Conservation (phyloP, 2,113 vertebrate genomes). For the Gulo gulo region DNA sequence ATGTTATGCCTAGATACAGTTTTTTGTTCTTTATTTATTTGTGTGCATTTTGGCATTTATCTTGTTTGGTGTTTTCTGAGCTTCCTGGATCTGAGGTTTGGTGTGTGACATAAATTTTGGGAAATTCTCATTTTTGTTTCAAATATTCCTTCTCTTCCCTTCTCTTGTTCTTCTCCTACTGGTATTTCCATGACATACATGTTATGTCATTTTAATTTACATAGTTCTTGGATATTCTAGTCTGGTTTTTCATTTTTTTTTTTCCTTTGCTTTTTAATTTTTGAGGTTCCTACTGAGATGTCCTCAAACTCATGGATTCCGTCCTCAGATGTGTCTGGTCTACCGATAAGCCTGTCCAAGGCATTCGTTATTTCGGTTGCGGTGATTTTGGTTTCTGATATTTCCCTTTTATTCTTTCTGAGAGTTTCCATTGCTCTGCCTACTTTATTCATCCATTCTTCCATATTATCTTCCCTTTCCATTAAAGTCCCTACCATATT, state of each 20-base stretch:
- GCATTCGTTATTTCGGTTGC: not conserved
- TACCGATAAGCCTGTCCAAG: not conserved
- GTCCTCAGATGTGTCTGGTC: not conserved
- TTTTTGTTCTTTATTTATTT: not conserved
- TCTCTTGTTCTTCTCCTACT: not conserved
- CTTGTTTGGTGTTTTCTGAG: not conserved
- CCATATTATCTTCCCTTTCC: not conserved
- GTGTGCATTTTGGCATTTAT: not conserved
- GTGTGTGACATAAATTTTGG: not conserved
- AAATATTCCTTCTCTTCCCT: not conserved
- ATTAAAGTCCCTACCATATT: not conserved
- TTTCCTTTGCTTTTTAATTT: not conserved
- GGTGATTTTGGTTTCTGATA: not conserved
- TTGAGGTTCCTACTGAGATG: not conserved
- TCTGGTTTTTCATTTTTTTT: not conserved
- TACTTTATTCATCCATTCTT: not conserved
- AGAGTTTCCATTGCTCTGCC: not conserved
- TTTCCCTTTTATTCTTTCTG: not conserved
- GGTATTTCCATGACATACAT: not conserved
- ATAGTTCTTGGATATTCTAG: not conserved
- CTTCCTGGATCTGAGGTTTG: not conserved
- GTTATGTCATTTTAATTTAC: not conserved
- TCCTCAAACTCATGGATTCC: not conserved
- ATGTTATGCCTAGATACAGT: not conserved
- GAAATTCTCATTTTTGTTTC: not conserved